Evolutionary conservation across 2,888 invertebrate species (phyloP), one percentile per base, ranked within the genome.

Genomic region (Hirtodrosophila cameraria): DNA sequence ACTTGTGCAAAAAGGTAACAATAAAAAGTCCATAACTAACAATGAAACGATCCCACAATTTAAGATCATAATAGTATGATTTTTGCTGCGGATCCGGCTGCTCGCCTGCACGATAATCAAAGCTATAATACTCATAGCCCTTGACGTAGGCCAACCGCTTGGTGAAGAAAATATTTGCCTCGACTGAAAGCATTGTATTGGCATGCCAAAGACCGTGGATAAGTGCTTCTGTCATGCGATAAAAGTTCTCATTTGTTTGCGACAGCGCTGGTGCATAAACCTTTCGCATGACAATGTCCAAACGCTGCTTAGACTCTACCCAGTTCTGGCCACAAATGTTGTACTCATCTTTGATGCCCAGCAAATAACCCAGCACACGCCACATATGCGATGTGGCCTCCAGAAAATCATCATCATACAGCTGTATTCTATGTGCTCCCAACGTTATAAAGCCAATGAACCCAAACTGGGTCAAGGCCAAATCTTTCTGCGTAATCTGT

Each of bases 401-500:
- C 82, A 96, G 92, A 64, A 96, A 93, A 45, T 93, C 92, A 2
- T 92, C 90, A 62, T 93, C 92, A 6, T 92, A 89, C 9, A 97
- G 91, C 0, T 96, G 95, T 39, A 96, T 92, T 49, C 92, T 89
- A 53, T 94, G 92, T 0, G 94, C 93, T 45, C 93, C 93, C 3
- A 95, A 86, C 0, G 96, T 88, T 0, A 94, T 92, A 71, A 94
- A 94, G 0, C 97, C 97, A 87, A 97, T 93, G 88, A 97, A 97
- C 2, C 96, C 97, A 87, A 96, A 96, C 90, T 96, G 96, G 0
- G 97, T 97, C 7, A 97, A 89, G 0, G 95, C 95, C 93, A 98
- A 93, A 88, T 97, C 97, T 69, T 94, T 93, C 89, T 97, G 97
- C 0, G 94, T 94, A 27, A 97, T 94, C 28, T 92, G 91, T 0